Conservation (phyloP, 2,113 vertebrate genomes). For the Dascyllus trimaculatus region DNA sequence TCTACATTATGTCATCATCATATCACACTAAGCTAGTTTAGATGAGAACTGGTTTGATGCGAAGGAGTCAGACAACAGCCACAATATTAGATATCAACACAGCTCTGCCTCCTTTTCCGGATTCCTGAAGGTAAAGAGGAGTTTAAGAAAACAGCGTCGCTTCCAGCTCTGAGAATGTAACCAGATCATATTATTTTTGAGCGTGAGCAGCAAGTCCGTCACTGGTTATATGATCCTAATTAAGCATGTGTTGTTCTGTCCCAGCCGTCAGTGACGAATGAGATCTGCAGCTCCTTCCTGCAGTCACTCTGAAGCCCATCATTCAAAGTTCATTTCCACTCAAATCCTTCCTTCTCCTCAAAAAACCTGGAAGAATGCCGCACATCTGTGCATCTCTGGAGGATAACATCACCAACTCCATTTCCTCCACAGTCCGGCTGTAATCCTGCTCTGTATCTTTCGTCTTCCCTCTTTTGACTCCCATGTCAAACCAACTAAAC, state of each 20-base stretch:
- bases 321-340: conserved; percentile 43
- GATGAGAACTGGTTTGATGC: conserved; percentile 26
- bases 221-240: conserved; percentile 23
- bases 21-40: not conserved
- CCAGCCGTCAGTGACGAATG: conserved; percentile 48
- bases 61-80: conserved; percentile 14
- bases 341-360: conserved; percentile 36
- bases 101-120: not conserved
- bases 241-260: not conserved
- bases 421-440: conserved; percentile 62
- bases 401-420: conserved; percentile 54
- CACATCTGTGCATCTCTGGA: conserved; percentile 72
- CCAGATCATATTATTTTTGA: conserved; percentile 5
- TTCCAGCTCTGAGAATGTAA: not conserved
- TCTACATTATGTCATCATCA: conserved; percentile 40
- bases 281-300: conserved; percentile 38
- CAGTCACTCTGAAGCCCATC: conserved; percentile 20
- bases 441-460: conserved; percentile 32
- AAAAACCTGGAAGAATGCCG: conserved; percentile 35
- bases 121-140: conserved; percentile 1
- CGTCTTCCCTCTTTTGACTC: not conserved
- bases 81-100: not conserved
- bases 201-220: not conserved
- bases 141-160: not conserved
- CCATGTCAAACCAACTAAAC: not conserved